Percentiles rank a stretch among this genome's conserved stretches.
Conservation (phyloP, 2,113 vertebrate species). For the Athene noctua region DNA sequence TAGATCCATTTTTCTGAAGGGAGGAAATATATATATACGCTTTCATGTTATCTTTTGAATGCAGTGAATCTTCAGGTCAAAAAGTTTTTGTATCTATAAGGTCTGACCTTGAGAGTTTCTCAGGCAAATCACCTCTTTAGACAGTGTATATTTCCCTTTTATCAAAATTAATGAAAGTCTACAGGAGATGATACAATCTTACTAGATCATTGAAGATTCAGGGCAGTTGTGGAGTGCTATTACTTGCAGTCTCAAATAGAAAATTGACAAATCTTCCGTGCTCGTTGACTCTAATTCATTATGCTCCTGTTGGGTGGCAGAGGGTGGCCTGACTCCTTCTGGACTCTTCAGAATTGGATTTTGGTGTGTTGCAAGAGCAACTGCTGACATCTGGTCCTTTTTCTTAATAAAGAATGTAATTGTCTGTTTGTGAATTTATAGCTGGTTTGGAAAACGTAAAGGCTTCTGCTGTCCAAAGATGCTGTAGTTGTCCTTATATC, state of each 20-base stretch:
- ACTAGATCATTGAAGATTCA: neutral
- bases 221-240: neutral
- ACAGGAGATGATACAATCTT: neutral
- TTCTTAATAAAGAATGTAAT: neutral
- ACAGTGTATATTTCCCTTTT: neutral
- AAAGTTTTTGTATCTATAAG: neutral
- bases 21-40: rapidly evolving
- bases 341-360: neutral
- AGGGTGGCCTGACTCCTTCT: neutral
- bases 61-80: neutral
- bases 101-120: conserved; percentile 21
- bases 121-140: neutral
- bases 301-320: neutral
- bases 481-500: neutral
- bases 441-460: neutral
- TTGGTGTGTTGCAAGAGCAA: neutral
- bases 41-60: neutral
- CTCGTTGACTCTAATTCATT: neutral
- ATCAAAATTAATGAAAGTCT: conserved; percentile 32
- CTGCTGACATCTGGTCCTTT: neutral
- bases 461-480: neutral
- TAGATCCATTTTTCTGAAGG: neutral
- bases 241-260: neutral
- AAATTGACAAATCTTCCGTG: neutral
- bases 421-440: neutral